Conservation (phyloP, 2,888 invertebrate species). For the Drosophila mayaguana region DNA sequence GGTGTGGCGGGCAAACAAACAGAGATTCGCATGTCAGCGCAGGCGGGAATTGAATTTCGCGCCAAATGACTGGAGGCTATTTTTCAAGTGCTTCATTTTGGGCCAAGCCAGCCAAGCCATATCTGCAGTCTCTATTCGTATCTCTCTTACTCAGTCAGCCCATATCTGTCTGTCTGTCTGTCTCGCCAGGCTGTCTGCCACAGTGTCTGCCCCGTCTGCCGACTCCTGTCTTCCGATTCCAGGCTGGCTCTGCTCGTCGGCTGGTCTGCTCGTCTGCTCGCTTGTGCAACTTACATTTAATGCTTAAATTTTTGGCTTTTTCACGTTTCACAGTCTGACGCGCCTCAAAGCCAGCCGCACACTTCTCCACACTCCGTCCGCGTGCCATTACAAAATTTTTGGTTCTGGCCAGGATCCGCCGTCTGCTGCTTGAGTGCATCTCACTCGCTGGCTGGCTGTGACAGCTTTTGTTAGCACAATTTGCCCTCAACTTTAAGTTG, state of each 20-base stretch:
- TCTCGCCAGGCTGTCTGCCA: slow-evolving; percentile 36
- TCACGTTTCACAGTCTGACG: slow-evolving; percentile 79
- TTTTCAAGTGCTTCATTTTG: slow-evolving; percentile 72
- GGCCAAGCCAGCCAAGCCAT: slow-evolving; percentile 45
- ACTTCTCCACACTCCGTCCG: slow-evolving; percentile 54
- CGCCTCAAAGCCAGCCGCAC: slow-evolving; percentile 65
- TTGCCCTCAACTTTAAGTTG: slow-evolving; percentile 60
- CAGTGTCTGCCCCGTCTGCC: slow-evolving; percentile 20
- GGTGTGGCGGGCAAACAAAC: slow-evolving; percentile 14
- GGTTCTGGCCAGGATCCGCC: slow-evolving; percentile 64
- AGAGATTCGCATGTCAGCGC: slow-evolving; percentile 77
- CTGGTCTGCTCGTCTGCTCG: slow-evolving; percentile 16
- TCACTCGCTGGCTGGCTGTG: slow-evolving; percentile 54
- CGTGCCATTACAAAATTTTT: slow-evolving; percentile 72
- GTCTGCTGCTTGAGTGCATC: slow-evolving; percentile 72
- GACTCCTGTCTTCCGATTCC: not conserved
- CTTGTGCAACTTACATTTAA: slow-evolving; percentile 70
- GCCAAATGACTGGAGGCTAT: slow-evolving; percentile 78
- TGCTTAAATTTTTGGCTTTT: slow-evolving; percentile 77
- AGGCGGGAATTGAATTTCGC: slow-evolving; percentile 79
- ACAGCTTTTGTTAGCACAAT: slow-evolving; percentile 69
- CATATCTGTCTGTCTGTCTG: slow-evolving; percentile 32
- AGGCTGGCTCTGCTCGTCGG: not conserved
- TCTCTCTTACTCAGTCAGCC: slow-evolving; percentile 16
- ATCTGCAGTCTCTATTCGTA: slow-evolving; percentile 48